Evolutionary conservation across 1,140 invertebrate genomes (phyloP).

Genomic region (Bombus sylvicola): DNA sequence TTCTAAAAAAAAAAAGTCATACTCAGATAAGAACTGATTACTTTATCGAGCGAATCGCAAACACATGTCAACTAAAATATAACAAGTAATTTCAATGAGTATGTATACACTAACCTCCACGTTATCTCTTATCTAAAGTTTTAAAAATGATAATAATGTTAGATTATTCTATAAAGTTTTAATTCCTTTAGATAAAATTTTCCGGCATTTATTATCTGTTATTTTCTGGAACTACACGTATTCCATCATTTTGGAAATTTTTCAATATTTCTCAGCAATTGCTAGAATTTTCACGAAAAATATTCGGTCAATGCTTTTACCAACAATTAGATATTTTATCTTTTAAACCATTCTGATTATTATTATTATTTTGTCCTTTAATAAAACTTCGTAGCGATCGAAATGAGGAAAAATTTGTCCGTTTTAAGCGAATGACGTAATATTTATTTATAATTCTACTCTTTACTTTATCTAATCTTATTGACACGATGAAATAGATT

Average conservation of each 20-base stretch:
- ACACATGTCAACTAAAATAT: background rate
- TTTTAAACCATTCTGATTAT: background rate
- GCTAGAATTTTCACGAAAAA: background rate
- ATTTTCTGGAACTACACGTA: background rate
- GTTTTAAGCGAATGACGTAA: background rate
- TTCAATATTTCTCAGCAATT: no score
- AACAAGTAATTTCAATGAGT: background rate
- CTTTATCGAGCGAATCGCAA: slow-evolving; percentile 3
- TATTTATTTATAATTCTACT: background rate
- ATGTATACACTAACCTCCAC: background rate
- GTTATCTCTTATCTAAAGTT: background rate
- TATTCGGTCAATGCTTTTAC: background rate
- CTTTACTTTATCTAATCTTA: background rate
- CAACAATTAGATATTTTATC: background rate
- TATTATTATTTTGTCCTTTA: no score
- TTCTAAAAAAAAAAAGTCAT: background rate
- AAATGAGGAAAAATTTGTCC: no score
- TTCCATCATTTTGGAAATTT: no score
- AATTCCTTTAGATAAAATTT: background rate
- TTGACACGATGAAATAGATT: background rate
- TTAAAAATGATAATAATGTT: background rate
- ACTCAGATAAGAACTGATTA: slow-evolving; percentile 8
- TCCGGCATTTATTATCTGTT: background rate
- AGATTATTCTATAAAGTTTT: background rate
- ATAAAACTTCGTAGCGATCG: background rate